Base-by-base conservation (phyloP, 2,888 invertebrate genomes). In the Archaeoteleia sp. region DNA sequence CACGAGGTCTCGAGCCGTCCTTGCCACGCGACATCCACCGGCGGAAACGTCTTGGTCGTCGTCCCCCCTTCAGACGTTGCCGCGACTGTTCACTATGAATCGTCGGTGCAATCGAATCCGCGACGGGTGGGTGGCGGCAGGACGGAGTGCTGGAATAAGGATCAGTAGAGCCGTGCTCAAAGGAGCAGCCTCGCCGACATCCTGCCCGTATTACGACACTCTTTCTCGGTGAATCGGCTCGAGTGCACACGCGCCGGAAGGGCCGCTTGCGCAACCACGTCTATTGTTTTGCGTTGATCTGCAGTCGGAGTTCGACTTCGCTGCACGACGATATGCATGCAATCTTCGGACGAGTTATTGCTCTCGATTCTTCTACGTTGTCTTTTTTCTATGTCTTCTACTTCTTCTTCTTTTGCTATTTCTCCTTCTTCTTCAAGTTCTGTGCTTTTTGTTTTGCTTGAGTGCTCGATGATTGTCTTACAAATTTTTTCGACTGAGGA, bases 111-210 rank as follows among this genome's bases (percentile, higher is more conserved):
- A 49, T 45, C 49, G 37, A 32, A 13, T 42, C 35, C 20, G 9
- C 37, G 14, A 17, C 15, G 32, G 9, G 32, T 6, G 7, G n/a
- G 10, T 30, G 9, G 15, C 8, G 12, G 35, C 25, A 72, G 68
- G 72, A 68, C 71, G 70, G 66, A 66, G 63, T 70, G 67, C 67
- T 61, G 72, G 77, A 78, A 79, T 79, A 78, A 77, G 78, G 78
- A 80, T 79, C 78, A 67, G 74, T 23, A 2, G 45, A 45, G 34
- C 63, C 58, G 48, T 55, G 51, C 51, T 53, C 55, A 70, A 65
- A 73, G 66, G 73, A 69, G 78, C 82, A 83, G 81, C 82, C 82
- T 83, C 83, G 83, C 77, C 83, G 80, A 83, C 83, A 83, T 83
- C 83, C 83, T 82, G 82, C 77, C 74, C 73, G 77, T 67, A 77